Percentiles rank a stretch among this genome's conserved stretches.
Evolutionary conservation across 2,113 vertebrate genomes (phyloP).

Genomic region (Turdus rufiventris): DNA sequence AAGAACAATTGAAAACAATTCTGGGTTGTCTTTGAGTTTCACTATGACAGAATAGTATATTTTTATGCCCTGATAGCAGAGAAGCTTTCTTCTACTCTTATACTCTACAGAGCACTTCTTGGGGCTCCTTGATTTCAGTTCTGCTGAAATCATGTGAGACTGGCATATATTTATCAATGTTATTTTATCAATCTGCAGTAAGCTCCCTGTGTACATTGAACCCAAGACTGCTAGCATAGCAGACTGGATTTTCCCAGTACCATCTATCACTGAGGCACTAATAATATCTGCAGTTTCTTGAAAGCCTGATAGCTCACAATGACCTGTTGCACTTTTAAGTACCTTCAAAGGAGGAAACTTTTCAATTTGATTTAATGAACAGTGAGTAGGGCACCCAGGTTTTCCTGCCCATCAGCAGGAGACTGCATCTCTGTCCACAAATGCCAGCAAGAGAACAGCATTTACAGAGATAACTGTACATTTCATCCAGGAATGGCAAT

Average conservation of each 20-base stretch:
- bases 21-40: background rate
- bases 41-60: background rate
- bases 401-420: background rate
- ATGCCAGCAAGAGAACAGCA: background rate
- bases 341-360: background rate
- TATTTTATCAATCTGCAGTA: background rate
- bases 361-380: background rate
- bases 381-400: background rate
- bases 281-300: background rate
- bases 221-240: background rate
- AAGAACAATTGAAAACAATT: background rate
- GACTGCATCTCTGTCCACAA: background rate
- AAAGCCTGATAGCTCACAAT: background rate
- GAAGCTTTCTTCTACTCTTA: background rate
- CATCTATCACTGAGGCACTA: background rate
- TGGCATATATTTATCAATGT: background rate
- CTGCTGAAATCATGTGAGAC: background rate
- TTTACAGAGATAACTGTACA: background rate
- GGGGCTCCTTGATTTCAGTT: background rate
- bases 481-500: background rate
- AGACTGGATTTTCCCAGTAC: background rate
- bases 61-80: background rate
- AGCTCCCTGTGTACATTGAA: background rate
- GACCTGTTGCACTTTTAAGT: background rate
- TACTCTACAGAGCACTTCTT: background rate